Percentiles rank a stretch among this genome's conserved stretches.
Evolutionary conservation across 2,113 vertebrate genomes (phyloP).

Genomic region (Pseudorasbora parva): DNA sequence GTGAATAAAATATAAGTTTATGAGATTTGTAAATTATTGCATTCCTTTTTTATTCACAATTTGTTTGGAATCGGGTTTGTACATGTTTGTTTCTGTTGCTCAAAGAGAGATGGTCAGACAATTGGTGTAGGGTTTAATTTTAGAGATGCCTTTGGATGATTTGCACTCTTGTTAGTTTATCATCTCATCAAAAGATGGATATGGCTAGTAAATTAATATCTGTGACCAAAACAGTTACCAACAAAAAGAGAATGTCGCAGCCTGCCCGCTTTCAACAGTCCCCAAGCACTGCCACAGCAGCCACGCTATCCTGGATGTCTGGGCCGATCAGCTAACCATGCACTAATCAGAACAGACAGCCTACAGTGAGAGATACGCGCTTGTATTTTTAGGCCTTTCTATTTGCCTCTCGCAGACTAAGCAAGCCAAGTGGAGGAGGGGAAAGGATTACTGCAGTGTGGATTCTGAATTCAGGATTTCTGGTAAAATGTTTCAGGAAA

Average conservation of each 20-base stretch:
- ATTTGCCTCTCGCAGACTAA: not conserved
- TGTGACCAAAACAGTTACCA: not conserved
- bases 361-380: constrained; percentile 28
- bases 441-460: constrained; percentile 21
- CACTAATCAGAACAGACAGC: constrained; percentile 47
- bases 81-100: constrained; percentile 30
- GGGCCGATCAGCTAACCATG: constrained; percentile 39
- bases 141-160: not conserved
- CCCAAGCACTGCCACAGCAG: not conserved
- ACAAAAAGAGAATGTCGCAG: not conserved
- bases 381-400: constrained; percentile 43
- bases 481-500: constrained; percentile 3
- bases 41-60: no score
- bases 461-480: constrained; percentile 14
- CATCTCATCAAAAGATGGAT: not conserved
- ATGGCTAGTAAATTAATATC: constrained; percentile 14
- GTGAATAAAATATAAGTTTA: no score
- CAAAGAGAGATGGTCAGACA: not conserved
- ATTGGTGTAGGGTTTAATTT: not conserved
- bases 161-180: not conserved
- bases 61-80: no score
- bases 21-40: no score
- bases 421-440: constrained; percentile 15
- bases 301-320: constrained; percentile 33
- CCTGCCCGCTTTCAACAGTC: not conserved